Evolutionary conservation across 2,888 invertebrate genomes (phyloP).

Genomic region (Morpho deidamia): DNA sequence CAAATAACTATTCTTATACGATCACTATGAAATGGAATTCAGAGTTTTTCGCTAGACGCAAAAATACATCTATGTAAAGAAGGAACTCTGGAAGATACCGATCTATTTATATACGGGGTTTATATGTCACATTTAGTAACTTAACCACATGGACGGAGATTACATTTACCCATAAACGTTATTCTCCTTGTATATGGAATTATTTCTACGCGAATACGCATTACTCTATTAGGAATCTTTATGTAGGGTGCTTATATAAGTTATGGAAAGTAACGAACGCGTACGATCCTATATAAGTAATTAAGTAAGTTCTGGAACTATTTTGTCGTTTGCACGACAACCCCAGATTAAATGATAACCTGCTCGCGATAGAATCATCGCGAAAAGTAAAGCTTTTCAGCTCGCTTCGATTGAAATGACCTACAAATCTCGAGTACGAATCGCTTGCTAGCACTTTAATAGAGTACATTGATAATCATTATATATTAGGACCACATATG

Average conservation of each 20-base stretch:
- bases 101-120: conserved; percentile 7
- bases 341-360: too few species aligned
- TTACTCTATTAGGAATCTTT: conserved; percentile 19
- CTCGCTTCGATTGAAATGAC: too few species aligned
- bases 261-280: conserved; percentile 9
- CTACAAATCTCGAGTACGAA: too few species aligned
- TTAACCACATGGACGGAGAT: conserved; percentile 63
- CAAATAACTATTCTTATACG: too few species aligned
- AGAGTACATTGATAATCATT: too few species aligned
- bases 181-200: conserved; percentile 23
- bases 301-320: too few species aligned
- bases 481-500: too few species aligned
- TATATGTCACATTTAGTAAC: conserved; percentile 26
- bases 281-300: neutral
- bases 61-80: conserved; percentile 16
- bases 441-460: too few species aligned
- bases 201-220: conserved; percentile 13
- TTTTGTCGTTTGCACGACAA: too few species aligned
- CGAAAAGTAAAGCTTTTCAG: too few species aligned
- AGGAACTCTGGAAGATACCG: conserved; percentile 14
- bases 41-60: conserved; percentile 6
- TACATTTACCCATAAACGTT: conserved; percentile 35
- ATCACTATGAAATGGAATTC: too few species aligned
- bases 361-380: too few species aligned
- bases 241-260: conserved; percentile 6